phyloP scores from a whole-genome alignment of 1,140 invertebrate genomes.

The Procambarus clarkii region DNA sequence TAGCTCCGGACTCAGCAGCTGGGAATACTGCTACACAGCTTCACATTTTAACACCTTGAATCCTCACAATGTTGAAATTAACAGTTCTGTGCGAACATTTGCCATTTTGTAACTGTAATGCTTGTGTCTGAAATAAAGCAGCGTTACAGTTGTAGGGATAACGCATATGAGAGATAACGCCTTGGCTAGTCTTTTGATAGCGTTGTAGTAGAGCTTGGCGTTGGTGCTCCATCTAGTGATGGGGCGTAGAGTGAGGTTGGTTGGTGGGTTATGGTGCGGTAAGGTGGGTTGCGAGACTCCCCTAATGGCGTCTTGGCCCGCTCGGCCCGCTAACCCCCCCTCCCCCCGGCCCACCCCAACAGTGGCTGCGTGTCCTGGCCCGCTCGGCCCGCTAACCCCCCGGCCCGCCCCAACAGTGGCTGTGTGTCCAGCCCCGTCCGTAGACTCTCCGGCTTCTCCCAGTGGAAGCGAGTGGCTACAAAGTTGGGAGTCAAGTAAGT shows the following conservation, averaged over 20 bases:
- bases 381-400: slow-evolving; percentile 61
- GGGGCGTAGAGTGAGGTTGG: neutral
- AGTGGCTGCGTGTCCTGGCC: slow-evolving; percentile 66
- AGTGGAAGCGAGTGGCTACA: slow-evolving; percentile 92
- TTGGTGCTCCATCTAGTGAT: slow-evolving; percentile 6
- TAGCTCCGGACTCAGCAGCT: neutral
- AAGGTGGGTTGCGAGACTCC: slow-evolving; percentile 44
- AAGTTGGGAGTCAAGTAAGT: slow-evolving; percentile 96
- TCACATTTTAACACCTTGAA: neutral
- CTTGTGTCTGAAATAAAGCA: neutral
- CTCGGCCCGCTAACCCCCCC: slow-evolving; percentile 36
- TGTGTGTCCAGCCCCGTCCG: slow-evolving; percentile 71
- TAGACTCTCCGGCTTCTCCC: slow-evolving; percentile 83
- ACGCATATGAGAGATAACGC: slow-evolving; percentile 1
- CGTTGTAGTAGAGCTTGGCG: slow-evolving; percentile 5
- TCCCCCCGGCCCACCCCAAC: slow-evolving; percentile 57
- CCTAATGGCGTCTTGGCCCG: slow-evolving; percentile 45
- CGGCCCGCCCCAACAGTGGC: slow-evolving; percentile 67
- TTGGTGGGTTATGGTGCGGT: slow-evolving; percentile 22
- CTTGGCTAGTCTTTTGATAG: slow-evolving; percentile 49
- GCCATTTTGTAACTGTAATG: neutral
- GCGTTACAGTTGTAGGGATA: neutral
- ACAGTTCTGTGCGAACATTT: neutral
- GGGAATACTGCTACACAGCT: neutral
- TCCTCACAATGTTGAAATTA: neutral